A percentile compares a stretch with the other conserved stretches of the same genome.
Conservation (phyloP, 2,797 vertebrate species). For the Pyrocephalus nanus region DNA sequence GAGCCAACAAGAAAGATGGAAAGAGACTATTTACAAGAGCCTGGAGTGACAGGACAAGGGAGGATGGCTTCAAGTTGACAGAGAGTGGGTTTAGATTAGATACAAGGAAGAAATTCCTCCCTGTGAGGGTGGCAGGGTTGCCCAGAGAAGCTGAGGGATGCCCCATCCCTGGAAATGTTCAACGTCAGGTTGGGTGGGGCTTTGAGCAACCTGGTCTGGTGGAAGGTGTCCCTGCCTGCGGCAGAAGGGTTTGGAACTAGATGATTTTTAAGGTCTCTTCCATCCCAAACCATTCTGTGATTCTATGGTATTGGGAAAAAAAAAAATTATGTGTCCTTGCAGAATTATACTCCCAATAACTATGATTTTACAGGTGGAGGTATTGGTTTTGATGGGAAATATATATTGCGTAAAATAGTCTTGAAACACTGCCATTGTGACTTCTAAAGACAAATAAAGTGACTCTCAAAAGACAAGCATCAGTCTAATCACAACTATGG, state of each 20-base stretch:
- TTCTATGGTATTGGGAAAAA: not conserved
- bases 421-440: not conserved
- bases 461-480: not conserved
- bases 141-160: not conserved
- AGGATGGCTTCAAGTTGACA: not conserved
- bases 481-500: not conserved
- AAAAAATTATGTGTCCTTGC: not conserved
- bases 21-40: too few species aligned
- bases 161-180: not conserved
- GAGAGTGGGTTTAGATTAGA: not conserved
- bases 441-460: not conserved
- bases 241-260: too few species aligned
- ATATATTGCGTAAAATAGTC: not conserved
- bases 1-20: not conserved
- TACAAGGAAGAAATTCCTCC: not conserved
- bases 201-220: accelerated
- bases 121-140: too few species aligned
- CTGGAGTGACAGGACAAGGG: not conserved
- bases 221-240: not conserved
- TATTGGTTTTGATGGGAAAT: not conserved
- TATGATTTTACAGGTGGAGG: not conserved
- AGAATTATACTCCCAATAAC: not conserved
- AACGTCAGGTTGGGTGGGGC: too few species aligned
- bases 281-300: not conserved
- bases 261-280: not conserved